Conservation (phyloP, 2,113 vertebrate species). For the Microcebus lehilahytsara region DNA sequence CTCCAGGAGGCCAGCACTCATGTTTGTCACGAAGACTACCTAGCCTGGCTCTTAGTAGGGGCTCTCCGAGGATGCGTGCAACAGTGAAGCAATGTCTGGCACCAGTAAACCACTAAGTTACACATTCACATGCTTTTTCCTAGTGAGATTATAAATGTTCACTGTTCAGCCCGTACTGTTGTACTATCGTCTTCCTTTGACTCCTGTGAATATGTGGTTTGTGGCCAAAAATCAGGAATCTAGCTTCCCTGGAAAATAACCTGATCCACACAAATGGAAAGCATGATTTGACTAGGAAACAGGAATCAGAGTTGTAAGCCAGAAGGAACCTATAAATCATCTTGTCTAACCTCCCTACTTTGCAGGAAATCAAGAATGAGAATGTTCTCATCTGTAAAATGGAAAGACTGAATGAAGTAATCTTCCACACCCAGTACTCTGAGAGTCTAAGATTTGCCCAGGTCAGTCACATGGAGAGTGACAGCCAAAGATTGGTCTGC, state of each 20-base stretch:
- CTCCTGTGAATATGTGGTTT: neutral
- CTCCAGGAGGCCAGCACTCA: neutral
- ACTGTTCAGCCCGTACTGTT: neutral
- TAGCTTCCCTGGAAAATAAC: constrained; percentile 61
- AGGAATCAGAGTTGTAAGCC: neutral
- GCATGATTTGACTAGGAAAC: constrained; percentile 13
- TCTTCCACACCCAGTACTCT: neutral
- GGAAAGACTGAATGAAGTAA: neutral
- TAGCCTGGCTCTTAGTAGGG: neutral
- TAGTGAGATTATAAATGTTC: neutral
- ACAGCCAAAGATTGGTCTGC: neutral
- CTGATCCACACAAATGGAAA: constrained; percentile 12
- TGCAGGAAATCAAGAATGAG: constrained; percentile 31
- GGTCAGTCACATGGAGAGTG: neutral
- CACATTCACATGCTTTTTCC: neutral
- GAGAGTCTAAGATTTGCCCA: neutral
- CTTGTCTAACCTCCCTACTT: neutral
- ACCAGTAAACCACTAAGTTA: neutral
- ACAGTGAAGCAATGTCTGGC: neutral
- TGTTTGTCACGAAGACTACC: neutral
- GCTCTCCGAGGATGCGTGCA: fast-evolving
- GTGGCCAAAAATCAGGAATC: constrained; percentile 35
- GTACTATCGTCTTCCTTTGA: neutral
- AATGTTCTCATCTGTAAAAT: neutral
- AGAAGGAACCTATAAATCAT: constrained; percentile 49